Evolutionary conservation across 2,797 vertebrate genomes (phyloP).

Genomic region (Oophaga sylvatica): DNA sequence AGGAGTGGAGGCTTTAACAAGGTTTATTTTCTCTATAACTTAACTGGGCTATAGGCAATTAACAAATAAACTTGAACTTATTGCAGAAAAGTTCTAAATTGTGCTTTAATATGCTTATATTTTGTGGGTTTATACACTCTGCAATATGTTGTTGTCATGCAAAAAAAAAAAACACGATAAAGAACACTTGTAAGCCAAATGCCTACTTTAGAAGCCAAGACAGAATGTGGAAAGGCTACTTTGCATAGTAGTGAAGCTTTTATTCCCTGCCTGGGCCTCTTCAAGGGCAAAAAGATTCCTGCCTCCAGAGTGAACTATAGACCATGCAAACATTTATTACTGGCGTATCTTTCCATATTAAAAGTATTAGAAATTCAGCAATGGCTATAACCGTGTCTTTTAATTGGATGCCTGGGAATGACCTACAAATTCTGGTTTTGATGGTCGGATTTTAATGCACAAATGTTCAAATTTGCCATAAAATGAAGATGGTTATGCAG

Average conservation of each 20-base stretch:
- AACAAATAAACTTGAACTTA: too few species aligned
- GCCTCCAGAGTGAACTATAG: conserved; percentile 1
- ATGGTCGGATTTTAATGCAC: conserved; percentile 57
- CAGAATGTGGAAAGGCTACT: neutral
- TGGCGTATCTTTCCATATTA: conserved; percentile 23
- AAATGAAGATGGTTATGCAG: conserved; percentile 50
- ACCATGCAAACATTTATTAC: conserved; percentile 42
- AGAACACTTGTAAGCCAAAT: neutral
- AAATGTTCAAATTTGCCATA: conserved; percentile 61
- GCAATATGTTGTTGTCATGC: neutral
- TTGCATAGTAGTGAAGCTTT: neutral
- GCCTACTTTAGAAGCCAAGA: neutral
- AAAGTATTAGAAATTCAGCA: conserved; percentile 35
- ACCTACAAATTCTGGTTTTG: conserved; percentile 54
- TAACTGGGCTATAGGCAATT: too few species aligned
- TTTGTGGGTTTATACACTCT: too few species aligned
- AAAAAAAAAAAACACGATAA: neutral
- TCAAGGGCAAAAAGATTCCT: neutral
- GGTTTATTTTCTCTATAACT: too few species aligned
- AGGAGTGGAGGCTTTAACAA: too few species aligned
- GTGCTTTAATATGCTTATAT: too few species aligned
- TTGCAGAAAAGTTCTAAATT: too few species aligned
- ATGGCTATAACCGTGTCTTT: conserved; percentile 36
- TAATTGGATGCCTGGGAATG: conserved; percentile 52
- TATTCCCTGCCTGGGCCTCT: neutral